Evolutionary conservation across 2,797 vertebrate genomes (phyloP).

Genomic region (Sparus aurata): DNA sequence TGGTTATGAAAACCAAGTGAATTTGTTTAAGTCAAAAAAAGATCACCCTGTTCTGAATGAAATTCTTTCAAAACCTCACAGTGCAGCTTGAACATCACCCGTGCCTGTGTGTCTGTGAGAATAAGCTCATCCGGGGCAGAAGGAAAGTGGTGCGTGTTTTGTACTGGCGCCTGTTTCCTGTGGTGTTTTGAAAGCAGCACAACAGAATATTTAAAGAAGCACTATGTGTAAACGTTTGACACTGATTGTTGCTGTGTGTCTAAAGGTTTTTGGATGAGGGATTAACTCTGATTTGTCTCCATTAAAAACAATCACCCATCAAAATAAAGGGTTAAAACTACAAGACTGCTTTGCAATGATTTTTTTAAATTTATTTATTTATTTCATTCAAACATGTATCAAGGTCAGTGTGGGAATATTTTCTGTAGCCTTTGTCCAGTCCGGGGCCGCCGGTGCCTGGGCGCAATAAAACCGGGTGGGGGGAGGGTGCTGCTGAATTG

Average conservation of each 20-base stretch:
- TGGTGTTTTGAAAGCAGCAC: slow-evolving; percentile 35
- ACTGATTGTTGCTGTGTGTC: slow-evolving; percentile 32
- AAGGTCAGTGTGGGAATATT: slow-evolving; percentile 69
- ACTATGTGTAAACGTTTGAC: slow-evolving; percentile 52
- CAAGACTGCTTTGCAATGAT: not conserved
- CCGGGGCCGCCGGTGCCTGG: slow-evolving; percentile 54
- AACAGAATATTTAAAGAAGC: slow-evolving; percentile 62
- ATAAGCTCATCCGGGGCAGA: not conserved
- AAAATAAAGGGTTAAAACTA: slow-evolving; percentile 65
- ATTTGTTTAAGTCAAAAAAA: no score
- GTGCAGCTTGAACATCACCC: slow-evolving; percentile 29
- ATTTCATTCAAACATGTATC: slow-evolving; percentile 48
- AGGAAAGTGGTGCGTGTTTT: slow-evolving; percentile 56
- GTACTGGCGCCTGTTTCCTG: slow-evolving; percentile 45
- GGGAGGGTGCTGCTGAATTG: slow-evolving; percentile 69
- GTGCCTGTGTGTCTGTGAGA: slow-evolving; percentile 12
- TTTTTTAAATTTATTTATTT: not conserved
- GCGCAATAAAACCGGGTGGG: slow-evolving; percentile 68
- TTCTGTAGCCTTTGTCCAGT: slow-evolving; percentile 71
- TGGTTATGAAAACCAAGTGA: no score
- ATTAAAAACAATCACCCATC: slow-evolving; percentile 42
- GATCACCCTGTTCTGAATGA: no score
- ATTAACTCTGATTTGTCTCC: slow-evolving; percentile 44
- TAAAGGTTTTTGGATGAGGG: slow-evolving; percentile 23
- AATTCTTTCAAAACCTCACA: no score